Evolutionary conservation across 64 coral and sea anemone species (phyloP), one percentile per base, ranked within the genome.

Genomic region (Porites australiensis): DNA sequence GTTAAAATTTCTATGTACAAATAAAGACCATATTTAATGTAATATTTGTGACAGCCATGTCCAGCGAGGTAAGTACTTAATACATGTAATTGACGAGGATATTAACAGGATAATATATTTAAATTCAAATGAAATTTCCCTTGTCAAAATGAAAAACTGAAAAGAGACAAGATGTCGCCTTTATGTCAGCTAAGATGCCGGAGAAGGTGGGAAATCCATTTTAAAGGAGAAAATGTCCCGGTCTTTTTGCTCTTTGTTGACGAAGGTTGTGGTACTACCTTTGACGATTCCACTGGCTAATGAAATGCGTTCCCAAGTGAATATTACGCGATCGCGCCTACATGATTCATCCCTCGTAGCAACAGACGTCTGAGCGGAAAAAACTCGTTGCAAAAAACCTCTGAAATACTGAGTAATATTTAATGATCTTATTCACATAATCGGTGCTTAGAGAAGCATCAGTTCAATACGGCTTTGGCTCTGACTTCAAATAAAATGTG

Each of bases 191-290:
- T 43, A 20, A 13, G 22, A 37, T 48, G 47, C 63, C 81, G 46
- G 81, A 84, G 81, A 84, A 68, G 81, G 81, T 51, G 81, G 81
- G 62, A 51, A 50, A 44, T 67, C 61, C 81, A 83, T 83, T 64
- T 83, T 68, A 7, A 69, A 59, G 37, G 19, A 4, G 65, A 82
- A 79, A 63, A 47, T 16, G 13, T 45, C 43, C 55, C 15, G 43
- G 43, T 64, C 62, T 64, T 46, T 84, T 68, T 18, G 50, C 22
- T n/a, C 5, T 13, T 47, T 68, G 18, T 84, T 84, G 50, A 84
- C 62, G 46, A 46, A 50, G 44, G 44, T 3, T 8, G 46, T 50
- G 62, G 63, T 10, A 69, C 16, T 51, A 18, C 44, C 44, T 15
- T 50, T 18, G 18, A 49, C 59, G 47, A 64, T 50, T 84, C 52